Conservation (phyloP, 2,888 invertebrate species). For the Callimorpha dominula region DNA sequence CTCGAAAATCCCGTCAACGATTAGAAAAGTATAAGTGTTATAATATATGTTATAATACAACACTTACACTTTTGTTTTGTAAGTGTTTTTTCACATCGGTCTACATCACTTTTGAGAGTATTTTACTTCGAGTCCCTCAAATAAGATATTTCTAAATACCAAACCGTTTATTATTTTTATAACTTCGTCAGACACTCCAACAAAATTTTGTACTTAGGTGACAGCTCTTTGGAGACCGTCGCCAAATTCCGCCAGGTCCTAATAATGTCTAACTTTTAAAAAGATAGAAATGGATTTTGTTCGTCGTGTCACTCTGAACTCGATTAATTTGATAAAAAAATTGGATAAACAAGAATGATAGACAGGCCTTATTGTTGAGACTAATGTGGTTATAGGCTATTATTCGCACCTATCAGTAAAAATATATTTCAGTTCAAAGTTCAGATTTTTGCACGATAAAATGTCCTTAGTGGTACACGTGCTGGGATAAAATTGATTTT, state of each 20-base stretch:
- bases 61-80: too few species aligned
- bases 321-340: slow-evolving; percentile 9
- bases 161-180: neutral
- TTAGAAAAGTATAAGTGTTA: too few species aligned
- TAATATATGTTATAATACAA: too few species aligned
- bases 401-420: neutral
- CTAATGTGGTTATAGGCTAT: slow-evolving; percentile 6
- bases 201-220: slow-evolving; percentile 10
- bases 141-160: neutral
- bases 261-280: slow-evolving; percentile 28
- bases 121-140: neutral
- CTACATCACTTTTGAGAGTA: too few species aligned
- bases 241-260: slow-evolving; percentile 9
- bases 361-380: neutral
- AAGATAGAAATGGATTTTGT: slow-evolving; percentile 10
- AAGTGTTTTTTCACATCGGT: too few species aligned
- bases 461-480: neutral
- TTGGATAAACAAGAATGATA: neutral
- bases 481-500: too few species aligned
- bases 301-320: neutral
- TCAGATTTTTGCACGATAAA: neutral
- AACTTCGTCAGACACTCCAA: neutral
- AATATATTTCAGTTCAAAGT: neutral
- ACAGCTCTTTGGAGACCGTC: slow-evolving; percentile 8
- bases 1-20: too few species aligned